Base-by-base conservation (phyloP, 2,797 vertebrate species). In the Onychomys leucogaster region DNA sequence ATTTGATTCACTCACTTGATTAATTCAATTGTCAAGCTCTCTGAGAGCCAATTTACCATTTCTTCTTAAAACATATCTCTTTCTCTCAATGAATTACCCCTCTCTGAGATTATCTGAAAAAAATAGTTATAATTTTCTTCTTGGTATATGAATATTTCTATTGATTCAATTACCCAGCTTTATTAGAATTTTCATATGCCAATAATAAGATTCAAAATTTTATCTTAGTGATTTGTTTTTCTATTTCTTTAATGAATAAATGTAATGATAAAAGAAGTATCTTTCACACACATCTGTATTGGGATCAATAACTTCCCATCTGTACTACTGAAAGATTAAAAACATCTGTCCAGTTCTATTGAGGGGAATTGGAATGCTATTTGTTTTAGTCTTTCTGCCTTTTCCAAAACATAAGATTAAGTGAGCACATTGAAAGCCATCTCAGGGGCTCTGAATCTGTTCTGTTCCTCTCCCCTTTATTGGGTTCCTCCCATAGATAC, bases 11-110 rank as follows among this genome's bases (percentile, higher is more conserved):
- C 43, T 75, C 55, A 94, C 69, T 88, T 95, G 52, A 94, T 95
- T 95, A 96, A 97, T 90, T 92, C 61, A 95, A 5, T 94, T 96
- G 71, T 93, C 76, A 91, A 95, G 76, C 27, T 93, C 71, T 88
- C 29, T 34, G 80, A 88, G 37, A 86, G 9, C 49, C 73, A 90
- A 61, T 90, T 96, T 43, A 80, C 89, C 95, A 93, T 57, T 73
- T 93, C 25, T 86, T 29, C 57, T 94, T 95, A 73, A 94, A 94
- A 94, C 37, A n/a, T 82, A 7, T 61, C 57, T 94, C 25, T 89
- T 78, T 52, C 6, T 96, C 12, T 91, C 95, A 93, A 63, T 86
- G 55, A 95, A 95, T 86, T 90, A 69, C 12, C 65, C 73, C 71
- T 7, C 41, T 94, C 88, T 69, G 11, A 92, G 61, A 94, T 65